A percentile compares a stretch with the other conserved stretches of the same genome.
Evolutionary conservation across 1,140 invertebrate species (phyloP).

Genomic region (Procambarus virginalis): DNA sequence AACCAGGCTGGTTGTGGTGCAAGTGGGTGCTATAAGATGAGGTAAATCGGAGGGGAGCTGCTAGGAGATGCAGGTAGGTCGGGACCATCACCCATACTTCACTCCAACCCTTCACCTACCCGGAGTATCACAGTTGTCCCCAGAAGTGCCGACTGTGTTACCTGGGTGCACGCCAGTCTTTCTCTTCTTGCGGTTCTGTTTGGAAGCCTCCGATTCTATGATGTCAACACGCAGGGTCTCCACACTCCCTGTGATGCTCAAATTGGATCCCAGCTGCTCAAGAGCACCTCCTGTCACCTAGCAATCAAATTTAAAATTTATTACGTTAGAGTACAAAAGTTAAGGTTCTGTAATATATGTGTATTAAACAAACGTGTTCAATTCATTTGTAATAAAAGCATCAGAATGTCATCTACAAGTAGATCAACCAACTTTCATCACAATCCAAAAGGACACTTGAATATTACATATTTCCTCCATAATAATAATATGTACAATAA

Average conservation of each 20-base stretch:
- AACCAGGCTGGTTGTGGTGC: background rate
- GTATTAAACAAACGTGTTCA: background rate
- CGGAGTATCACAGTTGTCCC: constrained; percentile 39
- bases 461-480: too few species aligned
- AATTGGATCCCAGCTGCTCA: constrained; percentile 91
- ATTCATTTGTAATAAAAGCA: too few species aligned
- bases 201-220: constrained; percentile 81
- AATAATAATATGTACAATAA: too few species aligned
- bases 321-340: too few species aligned
- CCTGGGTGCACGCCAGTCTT: constrained; percentile 59
- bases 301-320: background rate
- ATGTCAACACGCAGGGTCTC: constrained; percentile 94
- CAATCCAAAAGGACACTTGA: too few species aligned
- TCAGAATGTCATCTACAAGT: too few species aligned
- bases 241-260: constrained; percentile 89
- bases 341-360: background rate
- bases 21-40: background rate
- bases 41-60: background rate
- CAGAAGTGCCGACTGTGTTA: constrained; percentile 46
- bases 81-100: constrained; percentile 16
- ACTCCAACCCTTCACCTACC: constrained; percentile 43
- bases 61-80: constrained; percentile 8
- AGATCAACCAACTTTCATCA: too few species aligned
- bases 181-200: constrained; percentile 73
- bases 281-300: constrained; percentile 80